A percentile compares a stretch with the other conserved stretches of the same genome.
Evolutionary conservation across 2,797 vertebrate genomes (phyloP).

Genomic region (Carapus acus): DNA sequence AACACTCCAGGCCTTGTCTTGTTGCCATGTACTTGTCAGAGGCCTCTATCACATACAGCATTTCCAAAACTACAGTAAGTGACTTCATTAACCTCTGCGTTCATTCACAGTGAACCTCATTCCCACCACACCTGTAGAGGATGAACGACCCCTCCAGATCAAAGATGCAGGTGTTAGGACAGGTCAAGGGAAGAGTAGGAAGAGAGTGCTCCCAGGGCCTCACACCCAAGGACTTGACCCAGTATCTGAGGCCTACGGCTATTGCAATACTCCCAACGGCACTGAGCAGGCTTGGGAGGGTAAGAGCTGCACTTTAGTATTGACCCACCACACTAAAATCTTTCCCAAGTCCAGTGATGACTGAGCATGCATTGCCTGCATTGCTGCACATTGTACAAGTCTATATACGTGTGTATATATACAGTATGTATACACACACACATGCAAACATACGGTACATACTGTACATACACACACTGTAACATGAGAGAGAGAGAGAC

Average conservation of each 20-base stretch:
- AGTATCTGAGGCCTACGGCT: conserved; percentile 81
- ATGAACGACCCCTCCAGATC: conserved; percentile 58
- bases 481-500: no score
- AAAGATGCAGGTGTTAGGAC: conserved; percentile 22
- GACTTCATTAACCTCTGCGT: background rate
- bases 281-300: conserved; percentile 91
- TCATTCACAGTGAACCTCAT: conserved; percentile 80
- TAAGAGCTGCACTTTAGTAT: conserved; percentile 61
- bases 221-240: conserved; percentile 79
- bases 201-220: conserved; percentile 81
- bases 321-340: no score
- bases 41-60: background rate
- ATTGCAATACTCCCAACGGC: conserved; percentile 87
- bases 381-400: background rate
- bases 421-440: background rate
- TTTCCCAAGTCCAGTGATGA: no score
- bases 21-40: background rate
- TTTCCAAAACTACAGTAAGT: no score
- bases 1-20: no score
- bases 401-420: background rate
- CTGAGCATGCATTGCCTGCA: no score
- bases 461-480: no score
- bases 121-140: conserved; percentile 72
- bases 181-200: conserved; percentile 79
- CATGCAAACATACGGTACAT: background rate